phyloP scores from a whole-genome alignment of 2,797 vertebrate genomes.

The Syncerus caffer region DNA sequence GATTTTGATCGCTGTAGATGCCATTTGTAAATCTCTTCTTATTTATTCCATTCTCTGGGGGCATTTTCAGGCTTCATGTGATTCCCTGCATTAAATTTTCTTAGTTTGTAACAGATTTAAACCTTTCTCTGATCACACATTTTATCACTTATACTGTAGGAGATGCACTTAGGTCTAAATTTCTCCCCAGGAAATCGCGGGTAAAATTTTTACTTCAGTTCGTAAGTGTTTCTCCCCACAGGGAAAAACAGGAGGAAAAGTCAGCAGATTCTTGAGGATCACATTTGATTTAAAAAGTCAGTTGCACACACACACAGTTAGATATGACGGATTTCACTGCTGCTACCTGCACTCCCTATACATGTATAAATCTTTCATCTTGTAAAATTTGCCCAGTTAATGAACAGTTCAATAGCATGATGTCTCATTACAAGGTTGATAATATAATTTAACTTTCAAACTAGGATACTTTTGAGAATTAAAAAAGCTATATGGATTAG shows the following conservation, averaged over 20 bases:
- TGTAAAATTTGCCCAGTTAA: neutral
- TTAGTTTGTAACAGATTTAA: neutral
- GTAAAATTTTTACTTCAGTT: conserved; percentile 11
- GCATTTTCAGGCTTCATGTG: neutral
- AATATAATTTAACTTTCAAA: neutral
- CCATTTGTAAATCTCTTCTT: neutral
- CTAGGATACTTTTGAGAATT: neutral
- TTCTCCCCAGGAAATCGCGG: neutral
- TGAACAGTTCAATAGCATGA: neutral
- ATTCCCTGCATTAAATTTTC: neutral
- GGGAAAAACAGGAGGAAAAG: neutral
- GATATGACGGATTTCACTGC: neutral
- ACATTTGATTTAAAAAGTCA: neutral
- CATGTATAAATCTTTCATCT: neutral
- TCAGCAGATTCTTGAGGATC: neutral
- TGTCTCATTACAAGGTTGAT: neutral
- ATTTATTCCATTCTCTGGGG: neutral
- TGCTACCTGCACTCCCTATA: neutral
- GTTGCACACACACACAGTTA: neutral
- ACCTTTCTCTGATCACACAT: neutral
- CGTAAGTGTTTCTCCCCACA: neutral
- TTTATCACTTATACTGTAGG: neutral
- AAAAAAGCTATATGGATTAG: neutral
- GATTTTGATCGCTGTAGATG: neutral
- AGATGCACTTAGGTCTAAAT: neutral